Percentiles rank a stretch among this genome's conserved stretches.
Conservation (phyloP, 1,140 invertebrate genomes). For the Sycophila sp. region DNA sequence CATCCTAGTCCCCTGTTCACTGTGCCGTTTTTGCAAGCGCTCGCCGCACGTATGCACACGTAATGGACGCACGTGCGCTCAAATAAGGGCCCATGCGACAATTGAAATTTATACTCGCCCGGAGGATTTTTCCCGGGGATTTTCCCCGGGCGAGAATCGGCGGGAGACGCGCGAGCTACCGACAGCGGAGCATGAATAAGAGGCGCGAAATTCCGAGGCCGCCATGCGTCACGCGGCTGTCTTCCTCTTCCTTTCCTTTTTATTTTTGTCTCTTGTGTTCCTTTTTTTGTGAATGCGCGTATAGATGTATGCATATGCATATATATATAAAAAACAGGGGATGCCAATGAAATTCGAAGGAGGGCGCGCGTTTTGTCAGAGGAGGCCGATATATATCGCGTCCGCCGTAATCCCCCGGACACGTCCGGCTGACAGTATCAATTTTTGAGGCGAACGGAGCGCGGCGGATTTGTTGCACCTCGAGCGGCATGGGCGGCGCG, state of each 20-base stretch:
- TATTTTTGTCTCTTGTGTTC: not conserved
- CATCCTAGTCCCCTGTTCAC: not conserved
- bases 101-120: slow-evolving; percentile 25
- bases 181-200: not conserved
- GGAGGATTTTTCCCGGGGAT: slow-evolving; percentile 7
- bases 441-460: not conserved
- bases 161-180: no score
- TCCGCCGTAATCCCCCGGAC: not conserved
- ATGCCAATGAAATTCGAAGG: not conserved
- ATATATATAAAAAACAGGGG: not conserved
- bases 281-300: not conserved
- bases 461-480: not conserved
- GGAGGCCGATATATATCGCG: not conserved
- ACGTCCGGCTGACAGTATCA: slow-evolving; percentile 19
- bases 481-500: no score
- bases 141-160: no score
- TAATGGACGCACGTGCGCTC: slow-evolving; percentile 14
- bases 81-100: slow-evolving; percentile 15
- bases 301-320: not conserved
- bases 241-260: no score
- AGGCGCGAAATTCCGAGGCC: not conserved
- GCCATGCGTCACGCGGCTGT: not conserved
- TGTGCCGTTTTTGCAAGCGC: no score
- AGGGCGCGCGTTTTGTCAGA: not conserved
- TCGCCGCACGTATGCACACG: not conserved